Base-by-base conservation (phyloP, 2,888 invertebrate species). In the Agonopterix arenella region DNA sequence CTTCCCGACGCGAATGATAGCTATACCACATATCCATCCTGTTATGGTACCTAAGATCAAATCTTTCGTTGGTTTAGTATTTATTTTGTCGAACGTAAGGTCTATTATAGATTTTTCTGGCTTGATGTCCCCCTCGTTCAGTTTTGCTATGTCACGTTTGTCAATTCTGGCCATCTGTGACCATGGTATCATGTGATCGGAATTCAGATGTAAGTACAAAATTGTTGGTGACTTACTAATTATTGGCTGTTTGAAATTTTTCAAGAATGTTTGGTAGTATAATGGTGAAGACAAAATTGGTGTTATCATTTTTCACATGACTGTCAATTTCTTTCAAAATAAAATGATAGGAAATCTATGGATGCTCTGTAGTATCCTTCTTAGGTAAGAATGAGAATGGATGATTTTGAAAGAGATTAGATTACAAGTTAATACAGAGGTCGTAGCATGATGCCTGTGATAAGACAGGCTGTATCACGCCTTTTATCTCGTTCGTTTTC, bases 1-100 rank as follows among this genome's bases (percentile, higher is more conserved):
- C 83, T 96, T 97, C 0, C 98, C 97, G 48, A 98, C 92, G 82
- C 94, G 95, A 82, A 94, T 92, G 28, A 94, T 91, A 11, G 95
- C 78, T 58, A 93, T 92, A 9, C 96, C 96, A 8, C 95, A 92
- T 16, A 93, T 70, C 95, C 96, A 86, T 0, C 88, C 86, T 8
- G 73, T 60, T 0, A 76, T 11, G 0, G 84, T 84, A 0, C 88
- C 88, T 10, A 84, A 43, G 7, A 79, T 49, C 1, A 88, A 56
- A 44, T 80, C 75, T 48, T 75, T 78, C 28, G 68, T 75, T 8
- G 76, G 73, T 13, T 68, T 76, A 18, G 63, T 70, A 9, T 64
- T 63, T n/a, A 79, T 53, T 8, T 67, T 66, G 2, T 75, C 73
- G 10, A 81, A 57, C 0, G 76, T 66, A 1, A 64, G 51, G 36